Evolutionary conservation across 2,888 invertebrate genomes (phyloP).

Genomic region (Nasonia oneida): DNA sequence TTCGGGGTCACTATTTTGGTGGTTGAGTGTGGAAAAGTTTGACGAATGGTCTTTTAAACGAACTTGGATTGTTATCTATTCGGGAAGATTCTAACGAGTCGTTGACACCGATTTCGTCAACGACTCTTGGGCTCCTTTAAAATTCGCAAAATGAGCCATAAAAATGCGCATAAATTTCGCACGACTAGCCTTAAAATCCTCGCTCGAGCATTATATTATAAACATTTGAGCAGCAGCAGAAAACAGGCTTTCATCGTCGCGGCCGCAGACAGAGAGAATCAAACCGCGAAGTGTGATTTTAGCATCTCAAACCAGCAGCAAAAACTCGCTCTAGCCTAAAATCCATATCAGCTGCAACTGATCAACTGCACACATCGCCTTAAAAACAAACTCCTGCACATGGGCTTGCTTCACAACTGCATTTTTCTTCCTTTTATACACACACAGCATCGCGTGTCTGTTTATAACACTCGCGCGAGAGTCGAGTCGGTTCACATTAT

Average conservation of each 20-base stretch:
- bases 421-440: constrained; percentile 12
- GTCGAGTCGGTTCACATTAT: constrained; percentile 5
- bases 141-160: not conserved
- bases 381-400: constrained; percentile 18
- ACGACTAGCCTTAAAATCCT: not conserved
- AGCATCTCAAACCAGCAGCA: not conserved
- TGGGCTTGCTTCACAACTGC: not conserved
- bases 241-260: too few relatives aligned
- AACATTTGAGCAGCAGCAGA: not conserved
- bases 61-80: not conserved
- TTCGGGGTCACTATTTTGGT: not conserved
- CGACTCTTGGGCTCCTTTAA: not conserved
- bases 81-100: constrained; percentile 8
- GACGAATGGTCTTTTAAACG: constrained; percentile 8
- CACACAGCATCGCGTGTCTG: not conserved
- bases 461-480: not conserved
- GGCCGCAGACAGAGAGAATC: too few relatives aligned
- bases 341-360: not conserved
- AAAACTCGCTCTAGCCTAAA: not conserved
- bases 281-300: too few relatives aligned
- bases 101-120: not conserved
- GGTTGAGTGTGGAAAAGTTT: not conserved
- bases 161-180: not conserved
- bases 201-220: not conserved
- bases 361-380: not conserved